phyloP scores from a whole-genome alignment of 2,888 invertebrate genomes.

The Nomada ruficornis region DNA sequence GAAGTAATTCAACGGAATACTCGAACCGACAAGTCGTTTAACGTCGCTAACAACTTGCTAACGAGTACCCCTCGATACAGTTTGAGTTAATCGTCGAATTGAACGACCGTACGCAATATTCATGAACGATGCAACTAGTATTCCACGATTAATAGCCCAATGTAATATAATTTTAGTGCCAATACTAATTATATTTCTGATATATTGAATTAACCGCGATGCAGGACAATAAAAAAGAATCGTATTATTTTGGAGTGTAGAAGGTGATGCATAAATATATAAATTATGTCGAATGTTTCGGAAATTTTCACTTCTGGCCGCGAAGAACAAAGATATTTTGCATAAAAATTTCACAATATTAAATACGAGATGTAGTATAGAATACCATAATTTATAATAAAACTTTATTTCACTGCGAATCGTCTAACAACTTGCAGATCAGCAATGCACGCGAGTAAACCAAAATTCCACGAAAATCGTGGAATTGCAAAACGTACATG shows the following conservation, averaged over 20 bases:
- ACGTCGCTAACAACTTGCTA: conserved; percentile 62
- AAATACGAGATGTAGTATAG: too few relatives aligned
- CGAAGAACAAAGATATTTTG: neutral
- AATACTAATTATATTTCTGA: too few relatives aligned
- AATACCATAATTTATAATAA: too few relatives aligned
- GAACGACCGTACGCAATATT: conserved; percentile 26
- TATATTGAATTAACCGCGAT: too few relatives aligned
- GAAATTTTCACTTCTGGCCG: too few relatives aligned
- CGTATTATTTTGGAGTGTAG: too few relatives aligned
- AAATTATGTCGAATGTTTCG: too few relatives aligned
- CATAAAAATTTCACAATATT: neutral
- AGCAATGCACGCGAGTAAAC: neutral
- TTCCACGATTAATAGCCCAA: neutral
- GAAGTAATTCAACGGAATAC: conserved; percentile 53
- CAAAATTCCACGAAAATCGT: conserved; percentile 4
- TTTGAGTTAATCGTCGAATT: conserved; percentile 52
- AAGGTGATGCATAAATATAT: too few relatives aligned
- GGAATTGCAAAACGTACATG: neutral
- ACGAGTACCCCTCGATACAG: conserved; percentile 51
- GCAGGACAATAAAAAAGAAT: too few relatives aligned
- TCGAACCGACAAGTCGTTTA: conserved; percentile 47
- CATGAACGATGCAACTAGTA: neutral
- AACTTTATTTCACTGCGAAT: neutral
- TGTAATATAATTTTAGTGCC: neutral
- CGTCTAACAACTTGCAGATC: neutral